A percentile compares a stretch with the other conserved stretches of the same genome.
Evolutionary conservation across 2,797 vertebrate species (phyloP).

Genomic region (Amblyopsis hoosieri): DNA sequence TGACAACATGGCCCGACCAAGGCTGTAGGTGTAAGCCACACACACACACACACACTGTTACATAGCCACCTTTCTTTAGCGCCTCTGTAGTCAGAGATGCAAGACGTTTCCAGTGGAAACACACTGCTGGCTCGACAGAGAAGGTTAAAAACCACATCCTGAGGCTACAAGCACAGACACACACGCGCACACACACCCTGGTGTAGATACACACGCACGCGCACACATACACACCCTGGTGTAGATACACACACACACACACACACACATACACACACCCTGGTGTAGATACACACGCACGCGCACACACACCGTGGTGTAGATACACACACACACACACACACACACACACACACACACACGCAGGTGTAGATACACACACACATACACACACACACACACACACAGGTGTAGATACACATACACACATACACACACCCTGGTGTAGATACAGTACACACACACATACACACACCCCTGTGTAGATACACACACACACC

Average conservation of each 20-base stretch:
- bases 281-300: not conserved
- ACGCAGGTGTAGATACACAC: too few relatives aligned
- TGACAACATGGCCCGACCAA: slow-evolving; percentile 24
- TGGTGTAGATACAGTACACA: too few relatives aligned
- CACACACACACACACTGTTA: not conserved
- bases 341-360: slow-evolving; percentile 1
- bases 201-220: not conserved
- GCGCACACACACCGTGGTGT: not conserved
- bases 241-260: not conserved
- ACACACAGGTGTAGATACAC: too few relatives aligned
- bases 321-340: not conserved
- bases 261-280: not conserved
- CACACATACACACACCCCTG: too few relatives aligned
- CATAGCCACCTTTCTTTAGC: slow-evolving; percentile 20
- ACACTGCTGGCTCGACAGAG: slow-evolving; percentile 47
- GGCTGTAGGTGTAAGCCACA: slow-evolving; percentile 9
- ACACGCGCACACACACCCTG: slow-evolving; percentile 3
- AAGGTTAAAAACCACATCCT: slow-evolving; percentile 47
- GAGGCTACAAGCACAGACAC: slow-evolving; percentile 22
- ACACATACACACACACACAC: too few relatives aligned
- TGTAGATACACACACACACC: too few relatives aligned
- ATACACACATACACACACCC: too few relatives aligned
- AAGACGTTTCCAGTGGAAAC: slow-evolving; percentile 45
- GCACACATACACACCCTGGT: not conserved
- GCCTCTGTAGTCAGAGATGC: slow-evolving; percentile 43